Percentiles rank a stretch among this genome's conserved stretches.
phyloP scores from a whole-genome alignment of 2,888 invertebrate species.

The Drosophila conformis region DNA sequence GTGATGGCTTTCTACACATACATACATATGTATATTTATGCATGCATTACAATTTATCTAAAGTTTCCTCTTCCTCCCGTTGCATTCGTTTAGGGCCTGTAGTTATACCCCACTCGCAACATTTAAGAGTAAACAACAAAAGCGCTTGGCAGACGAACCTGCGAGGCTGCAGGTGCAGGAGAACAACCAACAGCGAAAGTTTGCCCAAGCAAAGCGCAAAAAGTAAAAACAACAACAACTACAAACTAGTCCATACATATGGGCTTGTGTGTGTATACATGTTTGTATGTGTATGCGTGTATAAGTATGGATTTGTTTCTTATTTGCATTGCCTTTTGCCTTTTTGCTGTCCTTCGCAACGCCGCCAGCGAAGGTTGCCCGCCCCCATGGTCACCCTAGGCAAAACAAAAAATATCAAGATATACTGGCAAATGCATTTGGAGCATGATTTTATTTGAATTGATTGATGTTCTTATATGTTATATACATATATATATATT shows the following conservation, averaged over 20 bases:
- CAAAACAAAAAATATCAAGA: not conserved
- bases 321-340: constrained; percentile 29
- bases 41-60: not conserved
- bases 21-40: not conserved
- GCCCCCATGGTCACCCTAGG: constrained; percentile 57
- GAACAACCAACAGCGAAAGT: constrained; percentile 52
- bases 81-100: not conserved
- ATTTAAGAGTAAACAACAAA: constrained; percentile 24
- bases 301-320: constrained; percentile 3
- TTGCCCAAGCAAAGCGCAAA: constrained; percentile 26
- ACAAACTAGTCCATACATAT: not conserved
- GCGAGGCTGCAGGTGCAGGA: constrained; percentile 37
- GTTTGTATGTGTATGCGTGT: not conserved
- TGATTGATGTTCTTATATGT: constrained; percentile 26
- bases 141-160: constrained; percentile 27
- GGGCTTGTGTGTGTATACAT: not conserved
- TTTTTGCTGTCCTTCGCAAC: constrained; percentile 61
- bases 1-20: not conserved
- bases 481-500: not conserved
- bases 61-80: not conserved
- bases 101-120: not conserved
- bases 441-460: constrained; percentile 41
- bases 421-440: constrained; percentile 25
- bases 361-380: constrained; percentile 66
- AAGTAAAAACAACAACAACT: constrained; percentile 16